Evolutionary conservation across 2,888 invertebrate species (phyloP).

Genomic region (Clivina fossor): DNA sequence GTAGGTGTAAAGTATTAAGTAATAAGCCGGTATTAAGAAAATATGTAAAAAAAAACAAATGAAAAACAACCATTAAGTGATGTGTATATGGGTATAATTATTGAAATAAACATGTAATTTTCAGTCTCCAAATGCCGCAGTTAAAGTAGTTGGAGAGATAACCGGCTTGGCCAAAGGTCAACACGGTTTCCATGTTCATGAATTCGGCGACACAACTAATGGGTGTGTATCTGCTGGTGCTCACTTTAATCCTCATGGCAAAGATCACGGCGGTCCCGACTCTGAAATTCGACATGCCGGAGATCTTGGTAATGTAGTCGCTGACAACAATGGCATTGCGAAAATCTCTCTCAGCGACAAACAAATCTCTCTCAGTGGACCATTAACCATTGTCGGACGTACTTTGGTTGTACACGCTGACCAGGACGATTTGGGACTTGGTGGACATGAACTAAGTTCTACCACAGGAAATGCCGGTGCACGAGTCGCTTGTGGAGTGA

Average conservation of each 20-base stretch:
- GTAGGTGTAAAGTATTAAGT: constrained; percentile 53
- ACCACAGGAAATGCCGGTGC: constrained; percentile 94
- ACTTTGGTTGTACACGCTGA: constrained; percentile 91
- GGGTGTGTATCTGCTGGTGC: constrained; percentile 94
- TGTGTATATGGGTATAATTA: constrained; percentile 2
- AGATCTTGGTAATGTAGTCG: constrained; percentile 84
- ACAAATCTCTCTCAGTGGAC: constrained; percentile 67
- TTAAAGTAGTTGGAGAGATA: constrained; percentile 80
- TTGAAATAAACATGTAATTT: too few relatives aligned
- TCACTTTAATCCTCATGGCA: constrained; percentile 85
- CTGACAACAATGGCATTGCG: constrained; percentile 63
- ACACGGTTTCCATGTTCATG: constrained; percentile 94
- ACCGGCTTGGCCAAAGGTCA: constrained; percentile 74
- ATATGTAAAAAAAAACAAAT: not conserved
- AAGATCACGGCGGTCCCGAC: constrained; percentile 81
- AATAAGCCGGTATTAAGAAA: not conserved
- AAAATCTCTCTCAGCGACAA: constrained; percentile 67
- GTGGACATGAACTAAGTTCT: constrained; percentile 89
- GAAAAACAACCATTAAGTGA: not conserved
- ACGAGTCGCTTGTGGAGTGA: constrained; percentile 85
- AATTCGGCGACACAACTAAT: constrained; percentile 95
- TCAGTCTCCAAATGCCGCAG: constrained; percentile 65
- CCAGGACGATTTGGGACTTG: constrained; percentile 89
- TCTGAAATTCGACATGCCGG: constrained; percentile 79
- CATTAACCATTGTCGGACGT: constrained; percentile 78